Evolutionary conservation across 1,140 invertebrate species (phyloP).

Genomic region (Ostrea edulis): DNA sequence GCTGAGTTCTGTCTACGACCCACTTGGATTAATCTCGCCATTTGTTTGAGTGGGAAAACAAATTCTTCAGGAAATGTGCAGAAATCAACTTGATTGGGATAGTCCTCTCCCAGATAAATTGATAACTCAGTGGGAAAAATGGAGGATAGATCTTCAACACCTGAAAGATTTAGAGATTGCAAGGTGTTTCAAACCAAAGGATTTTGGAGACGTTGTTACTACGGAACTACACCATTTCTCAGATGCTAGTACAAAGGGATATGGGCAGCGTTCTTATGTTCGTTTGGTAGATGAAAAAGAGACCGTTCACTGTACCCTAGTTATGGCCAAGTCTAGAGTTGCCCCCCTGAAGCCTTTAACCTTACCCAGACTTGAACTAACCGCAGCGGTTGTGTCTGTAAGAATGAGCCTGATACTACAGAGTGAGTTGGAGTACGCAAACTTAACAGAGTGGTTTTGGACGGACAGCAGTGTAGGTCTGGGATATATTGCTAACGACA

Average conservation of each 20-base stretch:
- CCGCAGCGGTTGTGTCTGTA: conserved; percentile 61
- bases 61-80: conserved; percentile 60
- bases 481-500: too few species aligned
- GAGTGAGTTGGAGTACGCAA: conserved; percentile 44
- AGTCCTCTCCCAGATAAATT: conserved; percentile 51
- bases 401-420: conserved; percentile 43
- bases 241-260: conserved; percentile 61
- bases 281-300: conserved; percentile 43
- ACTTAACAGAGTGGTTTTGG: conserved; percentile 42
- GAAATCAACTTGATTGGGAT: conserved; percentile 56
- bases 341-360: conserved; percentile 57
- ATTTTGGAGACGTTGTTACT: conserved; percentile 46
- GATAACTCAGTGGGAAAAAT: conserved; percentile 48
- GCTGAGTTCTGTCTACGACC: conserved; percentile 58
- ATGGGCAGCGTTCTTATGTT: conserved; percentile 61
- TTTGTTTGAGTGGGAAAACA: conserved; percentile 56
- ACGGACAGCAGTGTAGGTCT: conserved; percentile 45
- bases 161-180: conserved; percentile 46
- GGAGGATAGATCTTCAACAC: conserved; percentile 49
- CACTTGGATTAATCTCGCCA: conserved; percentile 58
- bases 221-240: conserved; percentile 62
- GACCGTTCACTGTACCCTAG: conserved; percentile 58
- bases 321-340: conserved; percentile 63
- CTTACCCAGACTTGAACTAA: conserved; percentile 62
- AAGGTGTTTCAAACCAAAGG: conserved; percentile 57